phyloP scores from a whole-genome alignment of 2,888 invertebrate species.

The Neoaliturus tenellus region DNA sequence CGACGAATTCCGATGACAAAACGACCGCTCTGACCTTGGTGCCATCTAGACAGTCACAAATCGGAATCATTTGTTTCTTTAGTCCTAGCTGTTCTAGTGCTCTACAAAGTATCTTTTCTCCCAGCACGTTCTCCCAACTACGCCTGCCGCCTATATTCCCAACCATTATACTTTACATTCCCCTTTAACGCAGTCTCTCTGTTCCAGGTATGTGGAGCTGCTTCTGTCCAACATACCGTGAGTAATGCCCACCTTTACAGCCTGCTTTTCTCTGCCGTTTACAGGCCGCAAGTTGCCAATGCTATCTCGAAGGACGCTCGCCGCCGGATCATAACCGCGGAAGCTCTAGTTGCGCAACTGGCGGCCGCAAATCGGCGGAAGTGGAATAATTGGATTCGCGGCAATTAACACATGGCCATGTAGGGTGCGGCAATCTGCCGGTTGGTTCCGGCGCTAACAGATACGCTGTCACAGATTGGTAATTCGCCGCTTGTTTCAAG shows the following conservation, averaged over 20 bases:
- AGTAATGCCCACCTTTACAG: not conserved
- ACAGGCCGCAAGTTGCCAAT: not conserved
- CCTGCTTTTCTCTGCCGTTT: not conserved
- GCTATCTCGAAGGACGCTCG: not conserved
- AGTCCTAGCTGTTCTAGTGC: no score
- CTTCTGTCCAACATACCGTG: not conserved
- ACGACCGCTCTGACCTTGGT: no score
- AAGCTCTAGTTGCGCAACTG: not conserved
- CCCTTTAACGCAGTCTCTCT: no score
- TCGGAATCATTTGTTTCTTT: no score
- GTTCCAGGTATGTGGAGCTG: not conserved
- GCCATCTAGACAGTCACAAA: no score
- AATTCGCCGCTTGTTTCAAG: not conserved
- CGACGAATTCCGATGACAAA: no score
- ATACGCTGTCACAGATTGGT: not conserved
- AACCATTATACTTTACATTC: no score
- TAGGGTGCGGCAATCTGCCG: not conserved
- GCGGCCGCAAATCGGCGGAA: slow-evolving; percentile 9
- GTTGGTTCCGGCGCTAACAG: not conserved
- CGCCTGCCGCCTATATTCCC: no score
- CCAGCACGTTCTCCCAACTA: no score
- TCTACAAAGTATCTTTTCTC: no score
- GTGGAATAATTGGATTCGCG: not conserved
- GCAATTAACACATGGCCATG: slow-evolving; percentile 6
- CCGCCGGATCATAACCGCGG: not conserved